Percentiles rank a stretch among this genome's conserved stretches.
Evolutionary conservation across 2,113 vertebrate genomes (phyloP).

Genomic region (Salminus brasiliensis): DNA sequence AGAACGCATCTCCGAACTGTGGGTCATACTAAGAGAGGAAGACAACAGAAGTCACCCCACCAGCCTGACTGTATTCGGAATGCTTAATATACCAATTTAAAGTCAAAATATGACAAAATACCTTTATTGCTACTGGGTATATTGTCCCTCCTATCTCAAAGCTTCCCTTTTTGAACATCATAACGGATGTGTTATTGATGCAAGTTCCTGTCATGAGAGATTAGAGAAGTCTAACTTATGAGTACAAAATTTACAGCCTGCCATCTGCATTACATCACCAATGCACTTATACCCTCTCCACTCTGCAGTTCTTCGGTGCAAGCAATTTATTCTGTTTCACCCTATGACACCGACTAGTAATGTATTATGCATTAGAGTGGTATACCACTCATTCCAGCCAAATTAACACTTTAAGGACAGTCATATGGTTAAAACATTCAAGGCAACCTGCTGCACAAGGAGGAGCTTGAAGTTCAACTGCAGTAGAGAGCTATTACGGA

Average conservation of each 20-base stretch:
- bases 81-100: neutral
- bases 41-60: neutral
- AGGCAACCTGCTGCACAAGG: no score
- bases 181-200: slow-evolving; percentile 97
- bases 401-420: neutral
- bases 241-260: no score
- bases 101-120: slow-evolving; percentile 57
- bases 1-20: slow-evolving; percentile 94
- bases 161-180: slow-evolving; percentile 99
- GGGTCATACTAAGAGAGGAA: slow-evolving; percentile 85
- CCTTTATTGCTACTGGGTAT: slow-evolving; percentile 95
- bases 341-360: no score
- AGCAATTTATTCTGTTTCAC: neutral
- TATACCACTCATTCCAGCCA: no score
- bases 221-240: slow-evolving; percentile 8
- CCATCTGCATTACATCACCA: neutral
- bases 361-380: no score
- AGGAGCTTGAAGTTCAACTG: neutral
- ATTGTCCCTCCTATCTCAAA: slow-evolving; percentile 96
- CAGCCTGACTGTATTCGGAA: neutral
- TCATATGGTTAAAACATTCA: no score
- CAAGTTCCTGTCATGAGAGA: slow-evolving; percentile 83
- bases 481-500: neutral
- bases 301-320: slow-evolving; percentile 7
- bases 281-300: neutral